Evolutionary conservation across 2,888 invertebrate species (phyloP).

Genomic region (Thumatha senex): DNA sequence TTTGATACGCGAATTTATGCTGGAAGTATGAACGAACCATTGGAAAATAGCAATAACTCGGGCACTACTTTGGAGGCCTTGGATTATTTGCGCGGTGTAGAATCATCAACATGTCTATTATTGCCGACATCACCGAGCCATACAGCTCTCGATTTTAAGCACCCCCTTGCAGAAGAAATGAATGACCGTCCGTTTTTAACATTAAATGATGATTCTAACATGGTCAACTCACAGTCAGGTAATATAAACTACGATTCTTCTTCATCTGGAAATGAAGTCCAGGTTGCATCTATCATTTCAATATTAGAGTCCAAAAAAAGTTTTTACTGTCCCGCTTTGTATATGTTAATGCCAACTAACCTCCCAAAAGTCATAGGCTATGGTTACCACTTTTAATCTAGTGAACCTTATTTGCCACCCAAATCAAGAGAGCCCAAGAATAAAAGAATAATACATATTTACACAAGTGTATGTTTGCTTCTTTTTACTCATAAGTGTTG

Average conservation of each 20-base stretch:
- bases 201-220: constrained; percentile 60
- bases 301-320: too few relatives aligned
- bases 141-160: constrained; percentile 83
- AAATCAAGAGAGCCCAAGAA: too few relatives aligned
- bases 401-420: too few relatives aligned
- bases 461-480: too few relatives aligned
- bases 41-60: constrained; percentile 54
- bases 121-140: constrained; percentile 84
- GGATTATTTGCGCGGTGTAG: constrained; percentile 82
- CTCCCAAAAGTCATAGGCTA: too few relatives aligned
- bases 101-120: constrained; percentile 86
- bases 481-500: too few relatives aligned
- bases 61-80: constrained; percentile 62
- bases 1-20: neutral
- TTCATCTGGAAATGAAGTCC: too few relatives aligned
- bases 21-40: constrained; percentile 60
- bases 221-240: constrained; percentile 66
- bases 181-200: constrained; percentile 71
- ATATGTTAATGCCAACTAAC: too few relatives aligned
- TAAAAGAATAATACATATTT: too few relatives aligned
- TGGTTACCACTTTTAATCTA: too few relatives aligned
- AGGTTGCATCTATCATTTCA: too few relatives aligned
- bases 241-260: constrained; percentile 5
- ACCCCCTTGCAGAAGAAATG: constrained; percentile 83
- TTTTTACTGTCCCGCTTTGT: too few relatives aligned